These are phyloP conservation scores for Zoroaster sp. DNA, from an alignment of 53 echinoderm and acorn worm genomes.

Conservation along the genomic window DNA sequence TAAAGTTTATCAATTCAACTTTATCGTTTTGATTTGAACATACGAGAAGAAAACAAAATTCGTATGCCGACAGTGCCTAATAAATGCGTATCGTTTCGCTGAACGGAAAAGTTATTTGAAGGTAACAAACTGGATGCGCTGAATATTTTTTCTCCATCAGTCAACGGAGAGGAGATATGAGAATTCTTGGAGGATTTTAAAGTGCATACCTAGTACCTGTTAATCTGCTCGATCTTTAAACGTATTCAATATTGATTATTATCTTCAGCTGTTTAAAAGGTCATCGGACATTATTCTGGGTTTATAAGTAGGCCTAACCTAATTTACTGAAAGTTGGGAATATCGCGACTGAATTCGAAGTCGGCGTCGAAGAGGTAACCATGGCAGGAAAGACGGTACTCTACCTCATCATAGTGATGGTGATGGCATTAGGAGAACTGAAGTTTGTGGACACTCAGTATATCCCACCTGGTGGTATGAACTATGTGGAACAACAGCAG, in stretches of 20 bases:
- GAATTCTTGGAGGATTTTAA: too few relatives aligned
- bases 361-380: neutral
- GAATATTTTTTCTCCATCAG: neutral
- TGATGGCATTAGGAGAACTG: conserved; percentile 7
- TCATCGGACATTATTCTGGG: neutral
- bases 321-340: neutral
- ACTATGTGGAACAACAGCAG: conserved; percentile 18
- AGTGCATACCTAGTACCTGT: too few relatives aligned
- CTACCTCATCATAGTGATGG: conserved; percentile 15
- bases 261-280: neutral
- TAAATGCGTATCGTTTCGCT: neutral
- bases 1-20: neutral
- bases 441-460: conserved; percentile 27
- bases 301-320: too few relatives aligned
- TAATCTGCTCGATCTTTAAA: neutral
- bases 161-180: too few relatives aligned
- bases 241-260: neutral
- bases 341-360: neutral
- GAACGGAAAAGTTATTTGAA: neutral
- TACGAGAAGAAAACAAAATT: neutral
- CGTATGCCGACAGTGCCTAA: too few relatives aligned
- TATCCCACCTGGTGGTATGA: conserved; percentile 17
- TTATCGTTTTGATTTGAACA: neutral
- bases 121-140: neutral
- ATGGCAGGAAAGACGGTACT: neutral